Percentiles rank a stretch among this genome's conserved stretches.
Evolutionary conservation across 2,888 invertebrate genomes (phyloP).

Genomic region (Drosophila pseudotakahashii): DNA sequence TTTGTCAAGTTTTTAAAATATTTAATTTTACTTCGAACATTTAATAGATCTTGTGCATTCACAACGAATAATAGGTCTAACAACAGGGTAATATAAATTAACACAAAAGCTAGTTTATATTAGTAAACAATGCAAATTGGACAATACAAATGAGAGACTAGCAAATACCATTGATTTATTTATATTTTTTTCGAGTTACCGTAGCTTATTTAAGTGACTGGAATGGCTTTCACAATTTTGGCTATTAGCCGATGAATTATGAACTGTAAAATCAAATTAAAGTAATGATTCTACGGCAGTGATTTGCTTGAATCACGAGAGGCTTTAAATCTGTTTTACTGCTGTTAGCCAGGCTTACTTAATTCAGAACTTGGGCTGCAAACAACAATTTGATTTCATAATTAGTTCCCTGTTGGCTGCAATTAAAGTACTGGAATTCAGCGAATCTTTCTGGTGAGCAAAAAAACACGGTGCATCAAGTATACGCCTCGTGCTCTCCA

Average conservation of each 20-base stretch:
- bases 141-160: too few relatives aligned
- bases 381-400: slow-evolving; percentile 13
- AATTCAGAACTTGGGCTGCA: neutral
- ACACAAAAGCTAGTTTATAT: too few relatives aligned
- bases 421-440: slow-evolving; percentile 33
- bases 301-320: slow-evolving; percentile 9
- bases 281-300: slow-evolving; percentile 1
- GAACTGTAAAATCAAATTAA: slow-evolving; percentile 20
- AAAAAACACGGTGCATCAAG: slow-evolving; percentile 21
- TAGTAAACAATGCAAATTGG: too few relatives aligned
- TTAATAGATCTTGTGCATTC: too few relatives aligned
- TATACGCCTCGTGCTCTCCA: slow-evolving; percentile 23
- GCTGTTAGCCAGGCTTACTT: slow-evolving; percentile 1
- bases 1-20: too few relatives aligned
- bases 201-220: neutral
- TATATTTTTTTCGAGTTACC: slow-evolving; percentile 5
- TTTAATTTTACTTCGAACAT: too few relatives aligned
- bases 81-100: too few relatives aligned
- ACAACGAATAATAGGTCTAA: too few relatives aligned
- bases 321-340: neutral
- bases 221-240: neutral
- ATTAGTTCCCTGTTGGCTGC: slow-evolving; percentile 19
- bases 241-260: slow-evolving; percentile 1
- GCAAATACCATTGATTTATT: neutral
- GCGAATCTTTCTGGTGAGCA: slow-evolving; percentile 23